Percentiles rank a stretch among this genome's conserved stretches.
These are phyloP conservation scores for Botia almorhae DNA, from an alignment of 2,797 vertebrate genomes.

Conservation along the genomic window DNA sequence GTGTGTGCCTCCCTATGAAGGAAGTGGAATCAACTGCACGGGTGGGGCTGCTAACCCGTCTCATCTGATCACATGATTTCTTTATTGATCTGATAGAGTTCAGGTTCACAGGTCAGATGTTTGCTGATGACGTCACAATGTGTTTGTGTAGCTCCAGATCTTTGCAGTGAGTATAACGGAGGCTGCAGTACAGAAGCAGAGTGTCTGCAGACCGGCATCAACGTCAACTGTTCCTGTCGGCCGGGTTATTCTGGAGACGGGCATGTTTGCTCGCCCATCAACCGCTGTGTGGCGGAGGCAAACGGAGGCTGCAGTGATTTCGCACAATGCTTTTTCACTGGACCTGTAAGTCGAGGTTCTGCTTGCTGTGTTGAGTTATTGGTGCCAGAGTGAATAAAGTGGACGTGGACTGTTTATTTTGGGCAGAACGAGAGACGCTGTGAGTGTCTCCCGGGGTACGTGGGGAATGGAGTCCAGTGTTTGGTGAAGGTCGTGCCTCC, in stretches of 20 bases:
- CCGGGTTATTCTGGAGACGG: slow-evolving; percentile 86
- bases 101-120: background rate
- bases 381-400: no score
- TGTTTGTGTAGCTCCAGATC: slow-evolving; percentile 80
- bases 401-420: background rate
- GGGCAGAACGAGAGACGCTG: slow-evolving; percentile 85
- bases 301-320: slow-evolving; percentile 94
- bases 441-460: slow-evolving; percentile 83
- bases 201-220: slow-evolving; percentile 82
- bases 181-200: slow-evolving; percentile 84
- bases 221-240: slow-evolving; percentile 82
- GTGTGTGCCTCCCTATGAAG: slow-evolving; percentile 85
- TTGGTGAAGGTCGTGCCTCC: slow-evolving; percentile 82
- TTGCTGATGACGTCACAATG: background rate
- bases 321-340: slow-evolving; percentile 85
- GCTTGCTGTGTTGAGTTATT: background rate
- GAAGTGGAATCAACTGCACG: slow-evolving; percentile 85
- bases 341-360: slow-evolving; percentile 83
- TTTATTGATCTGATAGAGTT: background rate
- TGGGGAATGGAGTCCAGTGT: slow-evolving; percentile 93
- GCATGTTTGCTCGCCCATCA: slow-evolving; percentile 80
- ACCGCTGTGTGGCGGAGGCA: slow-evolving; percentile 82
- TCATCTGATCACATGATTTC: background rate
- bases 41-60: slow-evolving; percentile 77
- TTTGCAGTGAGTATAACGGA: slow-evolving; percentile 85